phyloP scores from a whole-genome alignment of 2,888 invertebrate genomes.

The Cistogaster globosa region DNA sequence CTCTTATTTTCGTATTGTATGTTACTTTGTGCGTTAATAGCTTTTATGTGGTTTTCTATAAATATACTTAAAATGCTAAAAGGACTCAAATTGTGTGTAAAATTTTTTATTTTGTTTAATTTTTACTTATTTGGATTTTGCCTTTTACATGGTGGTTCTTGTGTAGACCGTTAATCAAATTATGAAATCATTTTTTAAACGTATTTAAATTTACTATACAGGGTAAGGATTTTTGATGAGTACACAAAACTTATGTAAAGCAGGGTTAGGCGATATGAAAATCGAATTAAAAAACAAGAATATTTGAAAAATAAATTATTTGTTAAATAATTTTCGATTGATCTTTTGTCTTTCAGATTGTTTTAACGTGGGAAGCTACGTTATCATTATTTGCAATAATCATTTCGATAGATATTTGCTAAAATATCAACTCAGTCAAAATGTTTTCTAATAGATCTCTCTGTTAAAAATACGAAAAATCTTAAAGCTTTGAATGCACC shows the following conservation, averaged over 20 bases:
- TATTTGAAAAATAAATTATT: no score
- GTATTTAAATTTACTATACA: neutral
- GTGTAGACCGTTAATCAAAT: constrained; percentile 67
- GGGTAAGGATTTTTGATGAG: neutral
- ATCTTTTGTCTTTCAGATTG: no score
- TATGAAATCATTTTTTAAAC: constrained; percentile 61
- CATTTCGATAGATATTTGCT: no score
- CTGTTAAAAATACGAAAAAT: no score
- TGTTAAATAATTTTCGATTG: no score
- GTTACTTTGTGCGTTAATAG: constrained; percentile 59
- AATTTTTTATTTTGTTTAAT: neutral
- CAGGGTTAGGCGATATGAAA: no score
- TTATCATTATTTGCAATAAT: no score
- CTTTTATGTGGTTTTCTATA: constrained; percentile 65
- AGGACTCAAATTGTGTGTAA: constrained; percentile 34
- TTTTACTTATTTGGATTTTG: constrained; percentile 3
- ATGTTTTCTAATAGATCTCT: no score
- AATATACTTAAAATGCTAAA: constrained; percentile 17
- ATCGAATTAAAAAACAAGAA: no score
- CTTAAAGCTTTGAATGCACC: no score
- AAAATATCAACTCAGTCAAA: no score
- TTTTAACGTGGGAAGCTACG: no score
- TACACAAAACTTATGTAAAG: neutral
- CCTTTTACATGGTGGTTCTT: constrained; percentile 16
- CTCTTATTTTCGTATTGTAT: neutral